phyloP scores from a whole-genome alignment of 2,797 vertebrate species.

The Rhabdomys pumilio region DNA sequence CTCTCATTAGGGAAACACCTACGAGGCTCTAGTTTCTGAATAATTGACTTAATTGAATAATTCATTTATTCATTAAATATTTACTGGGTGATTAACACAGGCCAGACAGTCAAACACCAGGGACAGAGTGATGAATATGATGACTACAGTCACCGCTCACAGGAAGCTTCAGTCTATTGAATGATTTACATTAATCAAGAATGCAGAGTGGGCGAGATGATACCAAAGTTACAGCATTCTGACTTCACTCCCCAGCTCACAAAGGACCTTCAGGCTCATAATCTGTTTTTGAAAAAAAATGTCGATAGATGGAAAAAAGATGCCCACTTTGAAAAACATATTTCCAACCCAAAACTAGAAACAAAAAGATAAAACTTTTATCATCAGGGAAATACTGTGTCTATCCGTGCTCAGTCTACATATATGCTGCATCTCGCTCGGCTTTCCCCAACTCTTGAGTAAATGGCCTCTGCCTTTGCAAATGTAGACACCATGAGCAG shows the following conservation, averaged over 20 bases:
- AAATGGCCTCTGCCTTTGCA: constrained; percentile 7
- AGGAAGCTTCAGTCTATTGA: not conserved
- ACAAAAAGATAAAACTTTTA: constrained; percentile 15
- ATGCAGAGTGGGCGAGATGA: not conserved
- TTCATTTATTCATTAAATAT: constrained; percentile 41
- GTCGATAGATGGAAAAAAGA: not conserved
- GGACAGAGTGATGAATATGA: not conserved
- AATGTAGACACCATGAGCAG: not conserved
- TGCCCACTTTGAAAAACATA: not conserved
- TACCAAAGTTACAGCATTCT: not conserved
- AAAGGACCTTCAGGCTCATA: constrained; percentile 5
- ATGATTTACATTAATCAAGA: not conserved
- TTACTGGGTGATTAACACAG: not conserved
- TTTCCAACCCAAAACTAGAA: not conserved
- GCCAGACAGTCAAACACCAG: not conserved
- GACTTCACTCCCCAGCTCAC: not conserved
- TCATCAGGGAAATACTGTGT: not conserved
- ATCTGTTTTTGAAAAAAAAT: not conserved
- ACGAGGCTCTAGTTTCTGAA: constrained; percentile 14
- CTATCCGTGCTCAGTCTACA: not conserved
- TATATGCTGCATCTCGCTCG: not conserved
- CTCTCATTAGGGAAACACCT: not conserved
- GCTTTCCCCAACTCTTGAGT: constrained; percentile 18
- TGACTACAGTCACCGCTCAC: not conserved
- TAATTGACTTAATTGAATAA: constrained; percentile 44